Conservation (phyloP, 1,140 invertebrate genomes). For the Brachionus asplanchnoidis region DNA sequence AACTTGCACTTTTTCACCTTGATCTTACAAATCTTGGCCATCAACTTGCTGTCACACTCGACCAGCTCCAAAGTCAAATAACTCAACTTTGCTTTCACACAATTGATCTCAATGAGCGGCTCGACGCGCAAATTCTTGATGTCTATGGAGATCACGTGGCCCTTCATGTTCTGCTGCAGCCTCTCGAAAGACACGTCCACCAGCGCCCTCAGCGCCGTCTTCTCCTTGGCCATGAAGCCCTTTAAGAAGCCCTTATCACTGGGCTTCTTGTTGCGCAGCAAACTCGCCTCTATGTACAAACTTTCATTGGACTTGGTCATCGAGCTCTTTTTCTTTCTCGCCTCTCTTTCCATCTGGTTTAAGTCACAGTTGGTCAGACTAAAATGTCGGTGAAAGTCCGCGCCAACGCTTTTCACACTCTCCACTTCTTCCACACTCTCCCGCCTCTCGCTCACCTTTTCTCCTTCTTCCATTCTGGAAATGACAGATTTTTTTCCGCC, state of each 20-base stretch:
- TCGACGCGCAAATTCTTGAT: neutral
- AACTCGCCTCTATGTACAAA: neutral
- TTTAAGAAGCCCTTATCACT: neutral
- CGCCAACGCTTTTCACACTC: neutral
- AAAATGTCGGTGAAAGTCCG: neutral
- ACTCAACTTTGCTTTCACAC: slow-evolving; percentile 3
- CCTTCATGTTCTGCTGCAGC: slow-evolving; percentile 21
- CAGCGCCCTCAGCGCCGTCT: neutral
- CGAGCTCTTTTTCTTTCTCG: neutral
- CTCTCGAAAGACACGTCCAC: slow-evolving; percentile 19
- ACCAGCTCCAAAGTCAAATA: slow-evolving; percentile 25
- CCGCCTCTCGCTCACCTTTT: neutral
- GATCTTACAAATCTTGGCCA: slow-evolving; percentile 14
- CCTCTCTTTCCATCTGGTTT: neutral
- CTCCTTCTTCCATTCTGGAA: neutral
- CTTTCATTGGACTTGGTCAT: neutral
- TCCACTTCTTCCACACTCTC: neutral
- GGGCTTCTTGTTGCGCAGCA: neutral
- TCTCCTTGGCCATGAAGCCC: neutral
- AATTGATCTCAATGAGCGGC: slow-evolving; percentile 28
- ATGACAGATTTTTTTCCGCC: neutral
- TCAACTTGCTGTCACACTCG: neutral
- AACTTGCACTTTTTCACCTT: slow-evolving; percentile 38
- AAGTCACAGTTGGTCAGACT: neutral
- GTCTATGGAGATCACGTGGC: slow-evolving; percentile 26